These are phyloP conservation scores for Anguilla rostrata DNA, from an alignment of 2,113 vertebrate species.

Conservation along the genomic window DNA sequence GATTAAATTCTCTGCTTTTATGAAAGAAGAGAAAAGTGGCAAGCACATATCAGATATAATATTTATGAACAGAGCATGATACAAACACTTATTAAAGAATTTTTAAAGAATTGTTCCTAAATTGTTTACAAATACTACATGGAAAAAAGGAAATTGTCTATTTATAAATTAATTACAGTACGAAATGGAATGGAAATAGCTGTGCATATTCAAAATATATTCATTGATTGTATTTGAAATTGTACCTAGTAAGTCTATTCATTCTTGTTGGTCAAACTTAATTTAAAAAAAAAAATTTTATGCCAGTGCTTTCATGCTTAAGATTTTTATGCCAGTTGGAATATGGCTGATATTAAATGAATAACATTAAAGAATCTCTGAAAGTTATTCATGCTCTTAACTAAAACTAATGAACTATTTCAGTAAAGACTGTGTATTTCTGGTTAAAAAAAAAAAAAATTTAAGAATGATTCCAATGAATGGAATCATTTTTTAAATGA, in stretches of 20 bases:
- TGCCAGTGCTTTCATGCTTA: no score
- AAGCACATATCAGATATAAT: neutral
- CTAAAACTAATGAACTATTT: neutral
- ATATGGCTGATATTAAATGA: neutral
- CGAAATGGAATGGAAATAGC: neutral
- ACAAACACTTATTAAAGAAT: neutral
- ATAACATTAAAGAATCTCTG: neutral
- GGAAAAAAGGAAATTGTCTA: neutral
- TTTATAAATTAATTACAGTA: neutral
- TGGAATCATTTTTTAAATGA: neutral
- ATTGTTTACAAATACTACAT: neutral
- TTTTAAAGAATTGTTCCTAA: neutral
- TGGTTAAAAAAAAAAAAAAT: neutral
- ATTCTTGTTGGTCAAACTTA: neutral
- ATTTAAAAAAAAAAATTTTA: no score
- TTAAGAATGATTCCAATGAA: neutral
- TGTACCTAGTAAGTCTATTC: neutral
- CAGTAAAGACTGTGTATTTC: neutral
- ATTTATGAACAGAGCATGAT: neutral
- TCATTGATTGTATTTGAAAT: neutral
- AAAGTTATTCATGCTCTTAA: neutral
- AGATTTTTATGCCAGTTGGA: neutral
- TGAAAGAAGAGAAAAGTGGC: neutral
- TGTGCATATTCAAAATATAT: neutral
- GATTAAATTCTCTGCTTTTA: neutral